Percentiles rank a stretch among this genome's conserved stretches.
Conservation (phyloP, 2,113 vertebrate species). For the Cyanistes caeruleus region DNA sequence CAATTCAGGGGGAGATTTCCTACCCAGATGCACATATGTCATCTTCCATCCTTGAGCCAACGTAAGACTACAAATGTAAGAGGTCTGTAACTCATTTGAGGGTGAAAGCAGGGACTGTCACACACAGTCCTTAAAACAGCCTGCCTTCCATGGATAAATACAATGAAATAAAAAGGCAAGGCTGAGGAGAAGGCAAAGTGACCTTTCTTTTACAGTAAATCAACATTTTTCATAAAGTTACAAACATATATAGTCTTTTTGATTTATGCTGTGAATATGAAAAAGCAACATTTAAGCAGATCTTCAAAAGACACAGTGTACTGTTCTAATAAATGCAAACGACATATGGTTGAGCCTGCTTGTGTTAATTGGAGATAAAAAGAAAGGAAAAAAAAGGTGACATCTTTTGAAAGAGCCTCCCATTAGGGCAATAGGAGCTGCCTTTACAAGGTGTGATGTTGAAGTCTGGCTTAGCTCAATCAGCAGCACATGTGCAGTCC, state of each 20-base stretch:
- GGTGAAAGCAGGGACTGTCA: background rate
- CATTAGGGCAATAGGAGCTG: background rate
- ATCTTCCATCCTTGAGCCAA: background rate
- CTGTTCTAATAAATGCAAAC: background rate
- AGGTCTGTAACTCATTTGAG: background rate
- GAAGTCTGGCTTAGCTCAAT: slow-evolving; percentile 26
- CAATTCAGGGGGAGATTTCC: slow-evolving; percentile 6
- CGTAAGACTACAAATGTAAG: background rate
- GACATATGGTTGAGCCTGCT: background rate
- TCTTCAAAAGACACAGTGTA: background rate
- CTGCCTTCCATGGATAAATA: background rate
- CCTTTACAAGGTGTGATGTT: slow-evolving; percentile 38
- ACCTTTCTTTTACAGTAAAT: background rate
- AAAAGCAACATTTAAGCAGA: background rate
- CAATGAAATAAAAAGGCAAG: background rate
- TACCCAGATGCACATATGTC: background rate
- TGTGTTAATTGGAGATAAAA: slow-evolving; percentile 22
- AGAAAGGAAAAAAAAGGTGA: background rate
- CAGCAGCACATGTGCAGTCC: background rate
- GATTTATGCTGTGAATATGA: background rate
- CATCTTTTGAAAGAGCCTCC: slow-evolving; percentile 22
- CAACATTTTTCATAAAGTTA: background rate
- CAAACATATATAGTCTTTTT: background rate
- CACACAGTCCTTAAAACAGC: background rate
- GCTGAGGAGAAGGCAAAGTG: background rate